Percentiles rank a stretch among this genome's conserved stretches.
phyloP scores from a whole-genome alignment of 1,140 invertebrate genomes.

The Orius insidiosus region DNA sequence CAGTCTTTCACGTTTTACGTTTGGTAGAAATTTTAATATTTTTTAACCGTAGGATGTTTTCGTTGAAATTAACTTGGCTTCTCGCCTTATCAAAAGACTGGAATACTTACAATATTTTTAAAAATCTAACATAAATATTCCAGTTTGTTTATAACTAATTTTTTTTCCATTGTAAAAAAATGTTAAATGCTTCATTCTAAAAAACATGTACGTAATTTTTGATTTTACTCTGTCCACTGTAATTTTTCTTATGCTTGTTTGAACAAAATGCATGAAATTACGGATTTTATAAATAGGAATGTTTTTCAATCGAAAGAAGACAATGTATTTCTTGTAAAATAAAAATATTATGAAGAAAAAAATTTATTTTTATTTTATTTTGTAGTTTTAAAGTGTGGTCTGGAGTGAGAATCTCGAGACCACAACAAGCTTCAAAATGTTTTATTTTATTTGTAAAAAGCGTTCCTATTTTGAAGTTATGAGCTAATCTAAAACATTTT shows the following conservation, averaged over 20 bases:
- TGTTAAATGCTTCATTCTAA: too few species aligned
- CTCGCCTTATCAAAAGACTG: too few species aligned
- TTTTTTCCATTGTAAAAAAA: too few species aligned
- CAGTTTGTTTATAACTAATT: too few species aligned
- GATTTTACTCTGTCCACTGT: too few species aligned
- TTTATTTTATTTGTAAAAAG: constrained; percentile 11
- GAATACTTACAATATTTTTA: too few species aligned
- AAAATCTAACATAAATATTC: too few species aligned
- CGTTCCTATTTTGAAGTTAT: constrained; percentile 17
- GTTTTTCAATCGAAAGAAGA: constrained; percentile 8
- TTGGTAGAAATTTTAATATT: too few species aligned
- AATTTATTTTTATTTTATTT: not conserved
- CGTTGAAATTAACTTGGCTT: too few species aligned
- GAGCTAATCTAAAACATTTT: constrained; percentile 14
- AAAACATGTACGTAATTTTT: too few species aligned
- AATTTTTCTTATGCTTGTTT: too few species aligned
- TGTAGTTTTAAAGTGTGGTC: not conserved
- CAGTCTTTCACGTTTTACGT: constrained; percentile 1
- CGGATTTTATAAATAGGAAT: constrained; percentile 19
- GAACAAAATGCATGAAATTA: not conserved
- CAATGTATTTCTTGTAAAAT: constrained; percentile 5
- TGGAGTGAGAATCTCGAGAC: not conserved
- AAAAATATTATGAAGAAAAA: constrained; percentile 8
- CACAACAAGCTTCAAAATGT: constrained; percentile 16
- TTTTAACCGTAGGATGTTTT: too few species aligned